Evolutionary conservation across 2,113 vertebrate genomes (phyloP).

Genomic region (Brachypteracias leptosomus): DNA sequence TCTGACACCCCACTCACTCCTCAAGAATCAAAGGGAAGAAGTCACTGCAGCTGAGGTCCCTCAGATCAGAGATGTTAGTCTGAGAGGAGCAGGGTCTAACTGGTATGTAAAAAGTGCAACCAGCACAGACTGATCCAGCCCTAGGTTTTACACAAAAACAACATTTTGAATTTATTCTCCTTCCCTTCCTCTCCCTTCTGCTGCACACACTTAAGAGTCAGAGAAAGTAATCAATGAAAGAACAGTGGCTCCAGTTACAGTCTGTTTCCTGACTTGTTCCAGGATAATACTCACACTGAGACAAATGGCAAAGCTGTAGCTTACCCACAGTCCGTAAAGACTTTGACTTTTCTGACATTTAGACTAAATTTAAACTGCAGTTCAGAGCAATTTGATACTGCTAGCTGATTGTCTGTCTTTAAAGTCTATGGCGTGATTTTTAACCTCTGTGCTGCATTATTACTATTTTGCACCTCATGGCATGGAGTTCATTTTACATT

Average conservation of each 20-base stretch:
- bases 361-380: background rate
- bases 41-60: background rate
- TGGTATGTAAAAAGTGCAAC: background rate
- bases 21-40: background rate
- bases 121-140: background rate
- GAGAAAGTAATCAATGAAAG: constrained; percentile 15
- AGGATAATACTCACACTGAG: background rate
- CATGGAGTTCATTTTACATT: background rate
- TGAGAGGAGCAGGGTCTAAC: background rate
- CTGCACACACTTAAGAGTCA: background rate
- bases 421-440: background rate
- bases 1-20: background rate
- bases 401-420: background rate
- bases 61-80: background rate
- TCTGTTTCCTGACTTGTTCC: background rate
- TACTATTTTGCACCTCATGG: background rate
- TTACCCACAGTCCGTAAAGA: background rate
- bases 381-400: background rate
- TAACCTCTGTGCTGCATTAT: background rate
- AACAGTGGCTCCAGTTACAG: background rate
- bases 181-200: background rate
- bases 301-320: background rate
- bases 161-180: background rate
- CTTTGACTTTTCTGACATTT: background rate
- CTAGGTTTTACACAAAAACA: background rate